Conservation (phyloP, 2,113 vertebrate species). For the Chlorodrepanis virens region DNA sequence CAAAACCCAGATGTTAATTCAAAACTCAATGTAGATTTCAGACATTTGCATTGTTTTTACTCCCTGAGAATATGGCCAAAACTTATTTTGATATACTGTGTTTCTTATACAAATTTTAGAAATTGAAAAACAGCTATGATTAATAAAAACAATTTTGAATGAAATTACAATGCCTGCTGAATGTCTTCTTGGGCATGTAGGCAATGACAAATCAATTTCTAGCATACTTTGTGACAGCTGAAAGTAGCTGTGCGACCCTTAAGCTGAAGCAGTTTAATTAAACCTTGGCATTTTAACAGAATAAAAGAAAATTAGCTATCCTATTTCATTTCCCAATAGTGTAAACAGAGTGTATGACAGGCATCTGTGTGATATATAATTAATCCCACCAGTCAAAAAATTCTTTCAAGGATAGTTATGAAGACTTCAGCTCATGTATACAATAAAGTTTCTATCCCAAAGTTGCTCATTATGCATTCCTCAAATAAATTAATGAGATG, state of each 20-base stretch:
- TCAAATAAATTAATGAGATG: conserved; percentile 18
- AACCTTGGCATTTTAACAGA: conserved; percentile 62
- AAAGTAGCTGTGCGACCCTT: conserved; percentile 43
- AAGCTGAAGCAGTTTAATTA: conserved; percentile 63
- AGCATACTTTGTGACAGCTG: conserved; percentile 32
- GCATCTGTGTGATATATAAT: conserved; percentile 44
- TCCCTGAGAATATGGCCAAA: neutral
- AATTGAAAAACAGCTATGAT: neutral
- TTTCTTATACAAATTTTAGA: conserved; percentile 23
- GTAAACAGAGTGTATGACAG: conserved; percentile 50
- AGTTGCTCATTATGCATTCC: neutral
- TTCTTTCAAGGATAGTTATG: conserved; percentile 9
- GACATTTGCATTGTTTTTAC: neutral
- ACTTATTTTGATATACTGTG: neutral
- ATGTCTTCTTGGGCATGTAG: conserved; percentile 19
- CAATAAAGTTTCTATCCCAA: conserved; percentile 1
- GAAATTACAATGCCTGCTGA: conserved; percentile 24
- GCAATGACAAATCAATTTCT: conserved; percentile 52
- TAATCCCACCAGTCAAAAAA: conserved; percentile 45
- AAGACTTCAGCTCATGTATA: neutral
- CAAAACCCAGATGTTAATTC: neutral
- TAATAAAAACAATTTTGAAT: conserved; percentile 43
- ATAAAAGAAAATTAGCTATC: conserved; percentile 60
- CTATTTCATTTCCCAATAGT: conserved; percentile 49
- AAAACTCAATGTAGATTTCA: neutral